These are phyloP conservation scores for Paguma larvata DNA, from an alignment of 2,797 vertebrate species.

Conservation along the genomic window DNA sequence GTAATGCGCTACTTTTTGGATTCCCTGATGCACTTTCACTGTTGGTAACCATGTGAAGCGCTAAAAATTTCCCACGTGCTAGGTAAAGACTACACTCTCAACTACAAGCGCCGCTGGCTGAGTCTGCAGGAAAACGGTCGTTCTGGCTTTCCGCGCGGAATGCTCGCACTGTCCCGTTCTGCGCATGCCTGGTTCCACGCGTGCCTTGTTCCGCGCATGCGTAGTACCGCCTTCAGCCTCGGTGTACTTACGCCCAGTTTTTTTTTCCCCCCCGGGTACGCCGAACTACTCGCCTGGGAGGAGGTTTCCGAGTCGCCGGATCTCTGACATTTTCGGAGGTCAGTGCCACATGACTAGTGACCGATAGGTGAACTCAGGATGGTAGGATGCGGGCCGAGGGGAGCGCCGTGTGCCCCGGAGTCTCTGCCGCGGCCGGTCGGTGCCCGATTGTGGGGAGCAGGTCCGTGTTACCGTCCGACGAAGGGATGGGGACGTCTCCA, in stretches of 20 bases:
- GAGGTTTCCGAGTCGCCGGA: rapidly evolving
- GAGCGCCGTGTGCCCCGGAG: too few relatives aligned
- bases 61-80: not conserved
- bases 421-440: too few relatives aligned
- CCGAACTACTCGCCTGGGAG: not conserved
- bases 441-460: not conserved
- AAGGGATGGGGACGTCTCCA: not conserved
- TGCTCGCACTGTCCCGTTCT: rapidly evolving
- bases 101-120: rapidly evolving
- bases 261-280: too few relatives aligned
- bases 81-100: rapidly evolving
- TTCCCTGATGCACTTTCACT: rapidly evolving
- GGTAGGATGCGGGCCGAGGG: rapidly evolving
- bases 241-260: rapidly evolving
- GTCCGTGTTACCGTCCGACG: rapidly evolving
- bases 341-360: rapidly evolving
- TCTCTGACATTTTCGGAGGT: too few relatives aligned
- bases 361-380: not conserved
- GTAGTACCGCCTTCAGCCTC: rapidly evolving
- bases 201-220: not conserved
- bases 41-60: not conserved
- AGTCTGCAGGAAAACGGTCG: not conserved
- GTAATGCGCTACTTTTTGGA: not conserved
- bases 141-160: rapidly evolving
- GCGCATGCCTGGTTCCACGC: not conserved